phyloP scores from a whole-genome alignment of 1,140 invertebrate genomes.

The Zaprionus tsacasi region DNA sequence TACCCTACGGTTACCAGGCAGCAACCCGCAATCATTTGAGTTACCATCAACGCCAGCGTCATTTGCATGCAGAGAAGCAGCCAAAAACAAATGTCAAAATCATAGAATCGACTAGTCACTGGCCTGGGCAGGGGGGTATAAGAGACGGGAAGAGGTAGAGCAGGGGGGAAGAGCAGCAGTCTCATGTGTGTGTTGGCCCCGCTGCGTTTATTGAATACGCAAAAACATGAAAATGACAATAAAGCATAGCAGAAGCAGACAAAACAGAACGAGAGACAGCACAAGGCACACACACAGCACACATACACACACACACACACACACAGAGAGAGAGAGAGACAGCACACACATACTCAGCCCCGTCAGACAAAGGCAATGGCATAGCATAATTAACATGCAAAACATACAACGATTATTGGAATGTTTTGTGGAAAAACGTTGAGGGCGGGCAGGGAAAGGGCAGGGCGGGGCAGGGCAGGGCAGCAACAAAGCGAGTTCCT shows the following conservation, averaged over 20 bases:
- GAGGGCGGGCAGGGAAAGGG: slow-evolving; percentile 1
- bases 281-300: slow-evolving; percentile 16
- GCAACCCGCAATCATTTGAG: slow-evolving; percentile 49
- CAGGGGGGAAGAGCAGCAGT: not conserved
- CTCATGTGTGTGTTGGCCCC: slow-evolving; percentile 22
- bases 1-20: not conserved
- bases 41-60: slow-evolving; percentile 59
- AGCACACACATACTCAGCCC: slow-evolving; percentile 18
- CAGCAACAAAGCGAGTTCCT: not conserved
- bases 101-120: slow-evolving; percentile 60
- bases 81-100: slow-evolving; percentile 79
- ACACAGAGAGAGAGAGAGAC: slow-evolving; percentile 7
- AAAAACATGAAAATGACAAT: slow-evolving; percentile 74
- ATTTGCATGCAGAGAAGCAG: slow-evolving; percentile 72
- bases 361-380: slow-evolving; percentile 19
- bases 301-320: slow-evolving; percentile 17
- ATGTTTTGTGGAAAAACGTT: slow-evolving; percentile 47
- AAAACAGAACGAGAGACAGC: slow-evolving; percentile 15
- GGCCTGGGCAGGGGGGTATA: not conserved
- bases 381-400: slow-evolving; percentile 75
- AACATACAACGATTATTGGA: slow-evolving; percentile 77
- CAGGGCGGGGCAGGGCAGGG: not conserved
- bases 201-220: slow-evolving; percentile 76
- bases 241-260: slow-evolving; percentile 52
- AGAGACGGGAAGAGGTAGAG: not conserved